phyloP scores from a whole-genome alignment of 2,113 vertebrate genomes.

The Desmodus rotundus region DNA sequence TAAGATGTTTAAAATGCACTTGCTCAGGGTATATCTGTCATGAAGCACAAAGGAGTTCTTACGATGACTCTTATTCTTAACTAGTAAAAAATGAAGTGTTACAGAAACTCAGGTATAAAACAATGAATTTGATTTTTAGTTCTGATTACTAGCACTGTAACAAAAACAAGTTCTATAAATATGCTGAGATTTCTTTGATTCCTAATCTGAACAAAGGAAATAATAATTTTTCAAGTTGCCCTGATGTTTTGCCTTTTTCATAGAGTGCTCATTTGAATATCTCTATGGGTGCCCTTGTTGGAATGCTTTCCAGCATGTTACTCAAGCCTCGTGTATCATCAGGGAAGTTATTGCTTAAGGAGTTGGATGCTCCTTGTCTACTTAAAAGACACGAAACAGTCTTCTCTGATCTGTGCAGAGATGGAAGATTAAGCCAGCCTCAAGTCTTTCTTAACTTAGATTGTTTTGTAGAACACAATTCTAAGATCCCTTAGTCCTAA shows the following conservation, averaged over 20 bases:
- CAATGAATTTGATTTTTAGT: not conserved
- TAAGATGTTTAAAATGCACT: not conserved
- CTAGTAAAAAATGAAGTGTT: not conserved
- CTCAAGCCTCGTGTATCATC: not conserved
- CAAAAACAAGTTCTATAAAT: not conserved
- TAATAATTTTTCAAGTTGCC: not conserved
- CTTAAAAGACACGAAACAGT: not conserved
- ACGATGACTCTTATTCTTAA: not conserved
- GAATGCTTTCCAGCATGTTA: not conserved
- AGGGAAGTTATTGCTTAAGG: not conserved
- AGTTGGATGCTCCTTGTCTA: not conserved
- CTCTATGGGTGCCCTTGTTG: not conserved
- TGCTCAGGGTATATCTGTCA: not conserved
- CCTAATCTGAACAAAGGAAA: not conserved
- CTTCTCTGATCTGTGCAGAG: not conserved
- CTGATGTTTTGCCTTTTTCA: not conserved
- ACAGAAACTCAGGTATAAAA: not conserved
- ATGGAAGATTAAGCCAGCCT: not conserved
- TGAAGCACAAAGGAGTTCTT: not conserved
- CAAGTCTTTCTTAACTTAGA: not conserved
- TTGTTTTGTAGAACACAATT: not conserved
- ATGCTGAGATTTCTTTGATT: not conserved
- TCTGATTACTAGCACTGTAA: not conserved
- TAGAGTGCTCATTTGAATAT: not conserved
- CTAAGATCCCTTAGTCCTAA: not conserved